Evolutionary conservation across 2,888 invertebrate genomes (phyloP), one percentile per base, ranked within the genome.

Genomic region (Chrysodeixis includens): DNA sequence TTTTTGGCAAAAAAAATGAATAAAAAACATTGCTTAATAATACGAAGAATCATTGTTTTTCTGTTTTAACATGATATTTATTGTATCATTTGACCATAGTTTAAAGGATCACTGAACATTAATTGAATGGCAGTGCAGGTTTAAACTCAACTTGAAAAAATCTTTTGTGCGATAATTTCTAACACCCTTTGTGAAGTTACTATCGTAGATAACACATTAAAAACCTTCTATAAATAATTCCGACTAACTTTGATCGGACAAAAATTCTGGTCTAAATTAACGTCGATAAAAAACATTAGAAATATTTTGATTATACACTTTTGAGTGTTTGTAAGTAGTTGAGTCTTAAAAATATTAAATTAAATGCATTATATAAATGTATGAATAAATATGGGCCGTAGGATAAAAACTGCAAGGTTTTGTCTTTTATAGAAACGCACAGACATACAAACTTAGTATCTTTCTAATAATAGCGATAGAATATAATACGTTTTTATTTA

Each of bases 281-380:
- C 14, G 22, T 59, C 14, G 56, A 32, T 56, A 49, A 51, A 22
- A 51, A 20, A 14, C 26, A 49, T 46, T 44, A 54, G 56, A 46
- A 72, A 72, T 58, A 35, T 55, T 35, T 61, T 55, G 30, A 32
- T 69, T 55, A 62, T n/a, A 60, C 52, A 62, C 18, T 59, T 59
- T 49, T 16, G n/a, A 61, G 55, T 56, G 57, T 56, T 44, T 52
- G 49, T 69, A 73, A 73, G 74, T 74, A 62, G 58, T n/a, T 51
- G 46, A 40, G 58, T 56, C 62, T 73, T 62, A 66, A 12, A 54
- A 46, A 18, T 54, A 67, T 53, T 62, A 57, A 66, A 62, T 74
- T 74, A 74, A 74, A 74, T 74, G 73, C 74, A 55, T 55, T 60
- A 59, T 54, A 53, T 52, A 56, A 49, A 58, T n/a, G 56, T 66